Percentiles rank a stretch among this genome's conserved stretches.
Evolutionary conservation across 1,140 invertebrate species (phyloP).

Genomic region (Ooceraea biroi): DNA sequence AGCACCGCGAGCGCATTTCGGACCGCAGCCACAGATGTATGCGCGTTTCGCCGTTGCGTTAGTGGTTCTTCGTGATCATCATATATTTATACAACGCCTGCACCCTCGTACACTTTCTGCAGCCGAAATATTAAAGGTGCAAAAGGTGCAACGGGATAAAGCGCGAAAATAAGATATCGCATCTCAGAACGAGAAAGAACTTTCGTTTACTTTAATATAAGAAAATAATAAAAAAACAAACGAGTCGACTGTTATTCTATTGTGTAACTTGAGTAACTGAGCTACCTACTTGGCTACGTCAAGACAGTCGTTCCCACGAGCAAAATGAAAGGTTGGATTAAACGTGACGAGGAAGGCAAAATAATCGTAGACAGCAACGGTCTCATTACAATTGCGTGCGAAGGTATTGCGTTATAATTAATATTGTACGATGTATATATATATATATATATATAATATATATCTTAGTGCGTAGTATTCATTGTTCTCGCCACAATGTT

Average conservation of each 20-base stretch:
- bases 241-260: not conserved
- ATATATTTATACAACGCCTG: slow-evolving; percentile 46
- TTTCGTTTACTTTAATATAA: not conserved
- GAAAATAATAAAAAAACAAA: not conserved
- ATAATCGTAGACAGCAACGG: slow-evolving; percentile 28
- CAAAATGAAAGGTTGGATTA: slow-evolving; percentile 34
- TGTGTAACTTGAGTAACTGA: not conserved
- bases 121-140: slow-evolving; percentile 49
- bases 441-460: slow-evolving; percentile 3
- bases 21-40: no score
- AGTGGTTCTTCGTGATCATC: not conserved
- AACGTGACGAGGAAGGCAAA: slow-evolving; percentile 43
- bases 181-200: not conserved
- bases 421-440: not conserved
- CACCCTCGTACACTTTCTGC: slow-evolving; percentile 59
- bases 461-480: not conserved
- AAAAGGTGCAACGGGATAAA: slow-evolving; percentile 57
- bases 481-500: not conserved
- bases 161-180: slow-evolving; percentile 57
- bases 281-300: no score
- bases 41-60: not conserved
- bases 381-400: slow-evolving; percentile 39
- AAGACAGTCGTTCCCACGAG: no score
- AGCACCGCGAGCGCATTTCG: no score
- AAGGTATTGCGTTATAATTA: slow-evolving; percentile 22